phyloP scores from a whole-genome alignment of 2,797 vertebrate genomes.

The Nothura maculosa region DNA sequence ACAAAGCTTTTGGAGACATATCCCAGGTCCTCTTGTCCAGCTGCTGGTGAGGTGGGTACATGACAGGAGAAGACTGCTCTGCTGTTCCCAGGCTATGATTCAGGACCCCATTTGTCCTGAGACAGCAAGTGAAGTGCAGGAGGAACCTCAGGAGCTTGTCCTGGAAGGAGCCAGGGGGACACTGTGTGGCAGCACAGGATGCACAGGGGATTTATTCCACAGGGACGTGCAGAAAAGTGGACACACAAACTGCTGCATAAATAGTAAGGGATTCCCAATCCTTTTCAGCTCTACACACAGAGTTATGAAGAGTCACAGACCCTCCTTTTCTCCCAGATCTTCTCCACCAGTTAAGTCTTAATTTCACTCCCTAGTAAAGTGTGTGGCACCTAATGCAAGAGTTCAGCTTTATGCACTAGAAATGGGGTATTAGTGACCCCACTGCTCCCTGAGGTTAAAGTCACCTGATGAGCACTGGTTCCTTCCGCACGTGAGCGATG shows the following conservation, averaged over 20 bases:
- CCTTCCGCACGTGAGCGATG: rapidly evolving
- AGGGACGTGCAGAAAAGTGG: not conserved
- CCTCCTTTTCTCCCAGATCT: not conserved
- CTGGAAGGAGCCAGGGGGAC: not conserved
- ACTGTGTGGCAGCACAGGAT: not conserved
- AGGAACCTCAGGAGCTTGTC: rapidly evolving
- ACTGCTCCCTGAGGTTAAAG: not conserved
- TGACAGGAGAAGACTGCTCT: not conserved
- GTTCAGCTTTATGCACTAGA: not conserved
- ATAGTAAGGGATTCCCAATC: not conserved
- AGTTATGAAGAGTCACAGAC: not conserved
- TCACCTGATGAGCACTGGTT: not conserved
- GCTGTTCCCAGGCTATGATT: not conserved
- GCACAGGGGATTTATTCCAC: not conserved
- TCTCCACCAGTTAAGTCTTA: not conserved
- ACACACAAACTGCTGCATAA: not conserved
- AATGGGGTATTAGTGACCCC: rapidly evolving
- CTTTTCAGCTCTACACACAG: not conserved
- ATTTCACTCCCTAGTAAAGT: not conserved
- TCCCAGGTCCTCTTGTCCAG: not conserved
- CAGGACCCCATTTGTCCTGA: not conserved
- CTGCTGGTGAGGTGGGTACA: not conserved
- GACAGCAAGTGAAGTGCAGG: not conserved
- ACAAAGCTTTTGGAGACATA: not conserved
- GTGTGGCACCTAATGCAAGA: rapidly evolving